These are phyloP conservation scores for Mantis religiosa DNA, from an alignment of 2,888 invertebrate genomes.

Conservation along the genomic window DNA sequence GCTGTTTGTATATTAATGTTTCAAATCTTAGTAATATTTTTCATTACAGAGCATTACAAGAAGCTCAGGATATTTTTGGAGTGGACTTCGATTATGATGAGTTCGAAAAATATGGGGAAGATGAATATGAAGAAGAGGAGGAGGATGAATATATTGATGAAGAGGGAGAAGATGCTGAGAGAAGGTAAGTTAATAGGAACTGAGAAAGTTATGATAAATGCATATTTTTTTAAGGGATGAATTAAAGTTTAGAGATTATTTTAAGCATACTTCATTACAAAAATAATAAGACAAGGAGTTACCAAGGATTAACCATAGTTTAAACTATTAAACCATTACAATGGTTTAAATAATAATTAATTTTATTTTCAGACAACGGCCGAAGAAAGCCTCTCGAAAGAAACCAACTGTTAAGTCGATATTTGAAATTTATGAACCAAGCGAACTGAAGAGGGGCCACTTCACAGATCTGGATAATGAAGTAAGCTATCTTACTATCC, in stretches of 20 bases:
- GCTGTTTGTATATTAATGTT: background rate
- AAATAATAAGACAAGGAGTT: background rate
- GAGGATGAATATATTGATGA: constrained; percentile 79
- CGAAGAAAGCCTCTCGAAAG: constrained; percentile 72
- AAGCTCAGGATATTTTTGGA: constrained; percentile 98
- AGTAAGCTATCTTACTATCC: constrained; percentile 40
- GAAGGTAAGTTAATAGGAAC: constrained; percentile 36
- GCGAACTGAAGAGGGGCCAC: constrained; percentile 92
- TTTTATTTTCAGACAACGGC: constrained; percentile 45
- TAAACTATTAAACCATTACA: too few species aligned
- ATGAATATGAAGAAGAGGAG: constrained; percentile 80
- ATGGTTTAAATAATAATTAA: background rate
- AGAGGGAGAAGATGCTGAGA: constrained; percentile 62
- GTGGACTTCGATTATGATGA: constrained; percentile 97
- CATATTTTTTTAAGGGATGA: too few species aligned
- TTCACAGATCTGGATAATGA: constrained; percentile 91
- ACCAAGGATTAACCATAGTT: too few species aligned
- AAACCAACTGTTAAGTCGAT: constrained; percentile 79
- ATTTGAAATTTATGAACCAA: constrained; percentile 94
- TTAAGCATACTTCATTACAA: background rate
- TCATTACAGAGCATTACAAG: constrained; percentile 70
- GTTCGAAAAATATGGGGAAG: constrained; percentile 81
- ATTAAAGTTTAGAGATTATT: background rate
- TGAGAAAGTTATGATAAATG: background rate
- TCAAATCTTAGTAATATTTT: background rate